phyloP scores from a whole-genome alignment of 1,140 invertebrate species.

The Monochamus saltuarius region DNA sequence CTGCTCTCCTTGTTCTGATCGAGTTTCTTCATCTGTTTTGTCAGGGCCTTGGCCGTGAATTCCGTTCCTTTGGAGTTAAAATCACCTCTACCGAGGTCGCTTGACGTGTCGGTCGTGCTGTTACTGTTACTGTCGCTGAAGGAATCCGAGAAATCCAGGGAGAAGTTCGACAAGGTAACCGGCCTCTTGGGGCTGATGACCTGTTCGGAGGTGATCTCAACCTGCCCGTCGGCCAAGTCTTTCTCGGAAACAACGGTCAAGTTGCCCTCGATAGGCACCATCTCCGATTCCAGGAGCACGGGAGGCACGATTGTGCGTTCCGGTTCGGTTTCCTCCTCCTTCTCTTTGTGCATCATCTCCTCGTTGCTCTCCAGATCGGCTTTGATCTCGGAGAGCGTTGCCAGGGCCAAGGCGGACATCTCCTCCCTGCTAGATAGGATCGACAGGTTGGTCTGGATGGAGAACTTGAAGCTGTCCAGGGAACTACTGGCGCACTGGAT shows the following conservation, averaged over 20 bases:
- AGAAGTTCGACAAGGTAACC: conserved; percentile 38
- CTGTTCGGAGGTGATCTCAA: conserved; percentile 45
- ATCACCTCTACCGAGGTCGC: background rate
- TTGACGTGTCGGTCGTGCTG: background rate
- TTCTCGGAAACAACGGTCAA: conserved; percentile 47
- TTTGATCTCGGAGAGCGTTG: conserved; percentile 27
- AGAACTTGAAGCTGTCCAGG: conserved; percentile 16
- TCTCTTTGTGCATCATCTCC: background rate
- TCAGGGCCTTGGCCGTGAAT: conserved; percentile 27
- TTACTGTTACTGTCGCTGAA: conserved; percentile 12
- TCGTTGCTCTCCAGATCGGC: conserved; percentile 10
- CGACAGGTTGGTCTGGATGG: conserved; percentile 27
- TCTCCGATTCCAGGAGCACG: conserved; percentile 29
- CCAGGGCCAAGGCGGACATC: conserved; percentile 33
- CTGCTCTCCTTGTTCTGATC: conserved; percentile 19
- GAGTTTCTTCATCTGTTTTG: conserved; percentile 20
- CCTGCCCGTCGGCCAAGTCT: conserved; percentile 47
- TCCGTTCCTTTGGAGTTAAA: conserved; percentile 20
- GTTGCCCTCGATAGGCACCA: conserved; percentile 42
- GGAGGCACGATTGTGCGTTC: conserved; percentile 1
- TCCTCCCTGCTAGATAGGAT: conserved; percentile 30
- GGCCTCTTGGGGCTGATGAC: conserved; percentile 39
- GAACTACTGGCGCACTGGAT: conserved; percentile 14
- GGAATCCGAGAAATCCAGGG: conserved; percentile 42
- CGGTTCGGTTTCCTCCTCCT: background rate